Conservation (phyloP, 2,797 vertebrate species). For the Tympanoctomys barrerae region DNA sequence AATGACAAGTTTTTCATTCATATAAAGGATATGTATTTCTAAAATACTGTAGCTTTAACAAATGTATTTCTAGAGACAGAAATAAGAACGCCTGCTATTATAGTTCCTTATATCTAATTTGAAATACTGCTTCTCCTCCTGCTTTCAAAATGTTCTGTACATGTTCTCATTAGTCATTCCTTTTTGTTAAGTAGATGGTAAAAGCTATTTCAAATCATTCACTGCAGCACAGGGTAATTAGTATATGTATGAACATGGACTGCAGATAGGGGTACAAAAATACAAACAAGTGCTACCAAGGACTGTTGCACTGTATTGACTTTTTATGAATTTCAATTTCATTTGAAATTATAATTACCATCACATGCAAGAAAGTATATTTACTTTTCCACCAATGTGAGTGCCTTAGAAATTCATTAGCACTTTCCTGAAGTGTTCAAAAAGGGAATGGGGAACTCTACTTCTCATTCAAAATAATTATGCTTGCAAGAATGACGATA, state of each 20-base stretch:
- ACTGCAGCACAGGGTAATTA: not conserved
- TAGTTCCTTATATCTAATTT: conserved; percentile 3
- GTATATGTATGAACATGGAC: not conserved
- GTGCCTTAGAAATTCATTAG: not conserved
- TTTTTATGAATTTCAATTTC: conserved; percentile 4
- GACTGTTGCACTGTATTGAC: not conserved
- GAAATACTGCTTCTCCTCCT: not conserved
- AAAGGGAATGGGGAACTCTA: not conserved
- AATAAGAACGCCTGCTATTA: not conserved
- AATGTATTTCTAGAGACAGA: not conserved
- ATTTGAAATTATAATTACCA: not conserved
- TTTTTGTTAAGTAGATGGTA: not conserved
- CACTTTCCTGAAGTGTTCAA: not conserved
- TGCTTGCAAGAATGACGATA: not conserved
- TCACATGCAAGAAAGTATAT: not conserved
- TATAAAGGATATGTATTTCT: not conserved
- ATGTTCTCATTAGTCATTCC: conserved; percentile 8
- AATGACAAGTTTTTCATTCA: not conserved
- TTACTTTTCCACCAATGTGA: not conserved
- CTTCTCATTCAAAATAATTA: not conserved
- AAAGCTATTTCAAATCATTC: conserved; percentile 26
- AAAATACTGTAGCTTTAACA: not conserved
- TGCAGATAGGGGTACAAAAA: not conserved
- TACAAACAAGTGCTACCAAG: conserved; percentile 5
- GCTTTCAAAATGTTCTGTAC: conserved; percentile 7